Evolutionary conservation across 2,113 vertebrate species (phyloP), one percentile per base, ranked within the genome.

Genomic region (Paramisgurnus dabryanus): DNA sequence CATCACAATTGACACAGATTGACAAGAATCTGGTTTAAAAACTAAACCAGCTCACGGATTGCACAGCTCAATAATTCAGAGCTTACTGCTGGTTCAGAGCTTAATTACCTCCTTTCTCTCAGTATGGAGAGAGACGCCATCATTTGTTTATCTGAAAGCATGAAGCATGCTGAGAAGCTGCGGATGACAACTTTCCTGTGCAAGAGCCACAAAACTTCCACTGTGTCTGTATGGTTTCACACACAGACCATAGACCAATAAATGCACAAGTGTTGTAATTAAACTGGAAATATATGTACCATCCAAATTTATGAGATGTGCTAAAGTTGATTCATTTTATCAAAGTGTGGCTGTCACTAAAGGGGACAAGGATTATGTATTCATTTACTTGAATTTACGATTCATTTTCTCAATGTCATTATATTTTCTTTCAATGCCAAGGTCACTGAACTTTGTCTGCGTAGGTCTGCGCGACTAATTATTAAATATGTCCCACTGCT

Each of bases 81-180:
- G n/a, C 69, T 58, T 64, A 27, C 50, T 41, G 17, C 53, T 49
- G 49, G 55, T 78, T 82, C 22, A 58, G 41, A 47, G 67, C 67
- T 82, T 87, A 80, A 84, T 79, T 76, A 85, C 82, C 17, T 13
- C 7, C 3, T 47, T 7, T 41, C 43, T 80, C 47, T 76, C 41
- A 18, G 10, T 40, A 17, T 71, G 34, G 18, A 79, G 68, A 75
- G 12, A 60, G 15, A 50, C 9, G 39, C 58, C 65, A 75, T 65
- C 58, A 69, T 69, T 64, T 76, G 65, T 74, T 69, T 47, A 69
- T 41, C 47, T 80, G 66, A 79, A 47, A 41, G 50, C 49, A 40
- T 39, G 49, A n/a, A 40, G 47, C 47, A 11, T 15, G 45, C n/a
- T 22, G 43, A 22, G 22, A 7, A 53, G 49, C 9, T 17, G 15